Conservation (phyloP, 2,797 vertebrate genomes). For the Mionectes olivaceus region DNA sequence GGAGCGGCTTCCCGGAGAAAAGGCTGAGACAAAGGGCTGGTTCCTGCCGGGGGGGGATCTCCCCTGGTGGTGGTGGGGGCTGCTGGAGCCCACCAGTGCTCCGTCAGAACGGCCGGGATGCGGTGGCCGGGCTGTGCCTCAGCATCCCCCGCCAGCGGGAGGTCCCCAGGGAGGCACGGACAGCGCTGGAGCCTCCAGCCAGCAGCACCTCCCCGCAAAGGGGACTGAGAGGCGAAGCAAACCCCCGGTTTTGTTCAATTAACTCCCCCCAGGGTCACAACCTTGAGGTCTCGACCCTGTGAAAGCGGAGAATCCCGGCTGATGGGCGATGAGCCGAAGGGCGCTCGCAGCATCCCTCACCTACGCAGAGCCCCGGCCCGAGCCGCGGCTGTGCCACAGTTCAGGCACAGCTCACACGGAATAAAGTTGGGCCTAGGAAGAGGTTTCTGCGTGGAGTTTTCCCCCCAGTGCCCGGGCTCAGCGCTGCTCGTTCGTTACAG, state of each 20-base stretch:
- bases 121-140: background rate
- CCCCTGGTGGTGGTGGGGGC: background rate
- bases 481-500: rapidly evolving
- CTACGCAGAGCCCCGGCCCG: background rate
- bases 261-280: constrained; percentile 28
- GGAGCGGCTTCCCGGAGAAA: background rate
- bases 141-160: background rate
- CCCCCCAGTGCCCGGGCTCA: background rate
- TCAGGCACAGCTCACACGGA: background rate
- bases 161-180: background rate
- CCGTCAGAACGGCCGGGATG: background rate
- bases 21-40: background rate
- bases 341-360: background rate
- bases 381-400: background rate
- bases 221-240: background rate
- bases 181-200: background rate
- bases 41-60: background rate
- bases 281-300: background rate
- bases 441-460: background rate
- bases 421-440: constrained; percentile 32
- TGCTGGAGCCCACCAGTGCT: background rate
- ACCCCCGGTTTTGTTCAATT: background rate
- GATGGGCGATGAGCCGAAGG: background rate
- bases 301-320: background rate
- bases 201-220: background rate